Percentiles rank a stretch among this genome's conserved stretches.
These are phyloP conservation scores for Lithosia quadra DNA, from an alignment of 2,888 invertebrate genomes.

Conservation along the genomic window DNA sequence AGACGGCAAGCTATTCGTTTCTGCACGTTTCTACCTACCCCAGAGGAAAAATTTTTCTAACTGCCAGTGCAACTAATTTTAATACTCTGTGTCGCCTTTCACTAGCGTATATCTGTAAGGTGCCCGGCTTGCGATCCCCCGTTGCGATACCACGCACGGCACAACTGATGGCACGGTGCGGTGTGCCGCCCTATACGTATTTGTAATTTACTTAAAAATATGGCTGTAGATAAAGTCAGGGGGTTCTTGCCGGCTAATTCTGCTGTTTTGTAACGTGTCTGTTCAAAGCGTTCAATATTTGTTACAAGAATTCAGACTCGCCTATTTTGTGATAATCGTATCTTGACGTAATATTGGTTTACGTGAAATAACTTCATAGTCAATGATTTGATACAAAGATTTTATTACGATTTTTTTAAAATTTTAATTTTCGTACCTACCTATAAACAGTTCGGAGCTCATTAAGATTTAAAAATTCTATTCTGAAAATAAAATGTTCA, in stretches of 20 bases:
- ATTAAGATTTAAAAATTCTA: too few relatives aligned
- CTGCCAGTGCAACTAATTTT: slow-evolving; percentile 8
- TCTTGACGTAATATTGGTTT: too few relatives aligned
- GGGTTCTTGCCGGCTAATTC: slow-evolving; percentile 74
- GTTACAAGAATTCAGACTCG: slow-evolving; percentile 48
- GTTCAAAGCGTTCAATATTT: slow-evolving; percentile 62
- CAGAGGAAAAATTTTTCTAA: too few relatives aligned
- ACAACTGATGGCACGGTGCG: slow-evolving; percentile 74
- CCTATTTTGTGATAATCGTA: background rate
- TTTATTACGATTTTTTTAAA: too few relatives aligned
- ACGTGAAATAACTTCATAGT: too few relatives aligned
- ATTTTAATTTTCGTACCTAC: too few relatives aligned
- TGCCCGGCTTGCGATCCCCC: slow-evolving; percentile 76
- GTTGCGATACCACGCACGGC: slow-evolving; percentile 82
- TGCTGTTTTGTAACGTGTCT: slow-evolving; percentile 65
- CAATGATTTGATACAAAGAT: too few relatives aligned
- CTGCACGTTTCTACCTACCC: too few relatives aligned
- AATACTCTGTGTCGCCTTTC: slow-evolving; percentile 50
- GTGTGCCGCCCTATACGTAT: slow-evolving; percentile 76
- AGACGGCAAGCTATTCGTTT: too few relatives aligned
- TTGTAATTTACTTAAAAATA: slow-evolving; percentile 87
- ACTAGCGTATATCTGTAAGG: slow-evolving; percentile 63
- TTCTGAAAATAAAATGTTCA: too few relatives aligned
- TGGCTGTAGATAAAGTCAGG: slow-evolving; percentile 76
- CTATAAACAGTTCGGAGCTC: too few relatives aligned